phyloP scores from a whole-genome alignment of 2,797 vertebrate genomes.

The Etheostoma perlongum region DNA sequence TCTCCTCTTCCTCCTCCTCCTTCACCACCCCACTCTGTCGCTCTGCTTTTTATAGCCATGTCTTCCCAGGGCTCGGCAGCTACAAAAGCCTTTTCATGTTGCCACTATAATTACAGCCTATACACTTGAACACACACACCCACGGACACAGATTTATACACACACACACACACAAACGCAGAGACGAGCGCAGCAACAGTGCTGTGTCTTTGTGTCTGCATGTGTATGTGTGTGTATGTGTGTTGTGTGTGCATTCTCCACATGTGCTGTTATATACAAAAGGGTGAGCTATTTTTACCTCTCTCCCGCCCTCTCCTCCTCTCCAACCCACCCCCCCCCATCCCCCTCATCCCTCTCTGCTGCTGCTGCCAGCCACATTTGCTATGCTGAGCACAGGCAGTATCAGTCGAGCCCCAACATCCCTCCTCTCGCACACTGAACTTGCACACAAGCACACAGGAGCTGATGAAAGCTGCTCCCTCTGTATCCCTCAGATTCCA shows the following conservation, averaged over 20 bases:
- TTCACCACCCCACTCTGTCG: slow-evolving; percentile 73
- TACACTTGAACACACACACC: slow-evolving; percentile 54
- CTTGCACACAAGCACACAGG: slow-evolving; percentile 45
- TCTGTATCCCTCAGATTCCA: slow-evolving; percentile 37
- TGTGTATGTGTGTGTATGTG: slow-evolving; percentile 40
- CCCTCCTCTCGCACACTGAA: slow-evolving; percentile 62
- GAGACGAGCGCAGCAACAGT: slow-evolving; percentile 46
- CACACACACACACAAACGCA: background rate
- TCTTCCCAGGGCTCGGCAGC: slow-evolving; percentile 81
- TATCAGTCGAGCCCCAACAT: slow-evolving; percentile 78
- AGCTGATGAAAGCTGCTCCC: slow-evolving; percentile 63
- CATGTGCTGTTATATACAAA: slow-evolving; percentile 82
- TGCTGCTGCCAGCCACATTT: slow-evolving; percentile 80
- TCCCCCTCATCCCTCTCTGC: slow-evolving; percentile 55
- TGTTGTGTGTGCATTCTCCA: slow-evolving; percentile 62
- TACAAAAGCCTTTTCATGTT: slow-evolving; percentile 83
- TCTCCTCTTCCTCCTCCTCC: slow-evolving; percentile 45
- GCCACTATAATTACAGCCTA: slow-evolving; percentile 83
- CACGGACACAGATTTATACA: slow-evolving; percentile 15
- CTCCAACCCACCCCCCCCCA: slow-evolving; percentile 20
- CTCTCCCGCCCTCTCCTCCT: slow-evolving; percentile 47
- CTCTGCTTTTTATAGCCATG: slow-evolving; percentile 87
- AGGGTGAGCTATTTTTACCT: slow-evolving; percentile 83
- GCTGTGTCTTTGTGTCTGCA: slow-evolving; percentile 71
- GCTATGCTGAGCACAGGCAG: slow-evolving; percentile 83